Evolutionary conservation across 2,888 invertebrate species (phyloP).

Genomic region (Pachymerium ferrugineum): DNA sequence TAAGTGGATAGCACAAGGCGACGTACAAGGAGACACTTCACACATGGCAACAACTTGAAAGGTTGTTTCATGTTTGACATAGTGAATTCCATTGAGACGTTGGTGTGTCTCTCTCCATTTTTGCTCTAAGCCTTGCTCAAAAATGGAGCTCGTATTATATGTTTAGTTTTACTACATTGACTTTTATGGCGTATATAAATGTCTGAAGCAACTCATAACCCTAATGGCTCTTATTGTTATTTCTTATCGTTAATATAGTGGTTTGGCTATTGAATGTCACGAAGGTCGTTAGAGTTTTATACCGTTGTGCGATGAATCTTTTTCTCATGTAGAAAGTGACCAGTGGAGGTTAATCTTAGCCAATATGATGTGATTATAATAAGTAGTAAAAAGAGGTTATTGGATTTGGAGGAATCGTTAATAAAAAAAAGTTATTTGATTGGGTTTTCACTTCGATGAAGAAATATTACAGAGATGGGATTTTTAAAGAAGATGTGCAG

Average conservation of each 20-base stretch:
- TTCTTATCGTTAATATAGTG: background rate
- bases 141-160: slow-evolving; percentile 1
- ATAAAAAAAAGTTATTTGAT: no score
- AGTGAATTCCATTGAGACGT: background rate
- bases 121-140: background rate
- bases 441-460: no score
- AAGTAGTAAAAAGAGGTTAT: no score
- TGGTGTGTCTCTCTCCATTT: background rate
- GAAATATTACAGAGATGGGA: no score
- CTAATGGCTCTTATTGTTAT: background rate
- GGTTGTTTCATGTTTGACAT: slow-evolving; percentile 27
- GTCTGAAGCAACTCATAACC: background rate
- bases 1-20: background rate
- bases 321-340: no score
- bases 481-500: no score
- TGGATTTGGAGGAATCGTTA: no score
- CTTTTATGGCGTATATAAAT: slow-evolving; percentile 9
- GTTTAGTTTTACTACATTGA: slow-evolving; percentile 24
- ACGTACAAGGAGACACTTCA: background rate
- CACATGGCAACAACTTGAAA: slow-evolving; percentile 12
- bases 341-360: no score
- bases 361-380: no score
- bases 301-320: no score
- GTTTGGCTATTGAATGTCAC: no score
- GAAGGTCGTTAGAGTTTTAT: no score